Base-by-base conservation (phyloP, 2,888 invertebrate genomes). In the Poecilobothrus nobilitatus region DNA sequence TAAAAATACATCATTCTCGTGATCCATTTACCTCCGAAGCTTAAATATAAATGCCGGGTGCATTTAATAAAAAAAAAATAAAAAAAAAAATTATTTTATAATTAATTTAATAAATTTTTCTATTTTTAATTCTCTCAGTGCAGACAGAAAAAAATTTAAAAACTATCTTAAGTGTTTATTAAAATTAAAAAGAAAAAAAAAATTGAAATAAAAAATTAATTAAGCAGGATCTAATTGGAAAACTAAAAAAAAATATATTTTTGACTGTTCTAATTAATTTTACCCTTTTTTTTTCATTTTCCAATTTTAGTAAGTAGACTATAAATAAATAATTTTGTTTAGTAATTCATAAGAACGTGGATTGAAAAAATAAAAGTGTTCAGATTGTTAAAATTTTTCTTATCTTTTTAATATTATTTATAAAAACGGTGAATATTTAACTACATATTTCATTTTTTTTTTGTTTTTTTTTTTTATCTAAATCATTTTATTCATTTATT, bases 1-100 rank as follows among this genome's bases (percentile, higher is more conserved):
- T 94, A 70, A 90, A 91, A 82, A 94, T 94, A 75, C 94, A 94
- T 81, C 93, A 94, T 82, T 92, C 93, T 67, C 84, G 94, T 68
- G 94, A 94, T 80, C 91, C 92, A 61, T 89, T 94, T 73, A 92
- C 91, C 73, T 91, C 92, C 10, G 94, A 94, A 85, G 84, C 79
- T 70, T 81, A 81, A 78, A 63, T 70, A 66, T 41, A 53, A 53
- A 53, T 53, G 53, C 53, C 53, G 18, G 53, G 53, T 53, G 53
- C n/a, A 53, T 53, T 53, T 53, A 53, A 66, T 66, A 70, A 70
- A 70, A 70, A 70, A 68, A 63, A 53, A 20, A 21, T 63, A 12
- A 63, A 63, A 4, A 21, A 12, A 63, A 63, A 4, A 21, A 10
- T 63, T 22, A 22, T 22, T 22, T 10, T 63, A 21, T 21, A 20